These are phyloP conservation scores for Trachurus trachurus DNA, from an alignment of 2,797 vertebrate genomes.

Conservation along the genomic window DNA sequence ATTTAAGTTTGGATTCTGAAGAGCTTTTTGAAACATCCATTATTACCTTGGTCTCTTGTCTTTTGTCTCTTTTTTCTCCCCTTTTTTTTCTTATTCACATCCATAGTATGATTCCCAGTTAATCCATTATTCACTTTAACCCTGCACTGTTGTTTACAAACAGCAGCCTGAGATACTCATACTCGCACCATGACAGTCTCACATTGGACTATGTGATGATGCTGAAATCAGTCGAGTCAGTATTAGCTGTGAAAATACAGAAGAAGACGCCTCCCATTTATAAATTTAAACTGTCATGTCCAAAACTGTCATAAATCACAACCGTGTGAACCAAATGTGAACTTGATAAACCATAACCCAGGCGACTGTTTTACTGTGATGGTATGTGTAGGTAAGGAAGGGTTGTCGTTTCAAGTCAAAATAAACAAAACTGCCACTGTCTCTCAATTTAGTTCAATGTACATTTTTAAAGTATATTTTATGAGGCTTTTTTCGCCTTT, in stretches of 20 bases:
- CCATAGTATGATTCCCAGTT: slow-evolving; percentile 43
- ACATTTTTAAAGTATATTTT: no score
- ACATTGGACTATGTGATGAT: slow-evolving; percentile 11
- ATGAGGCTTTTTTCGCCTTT: no score
- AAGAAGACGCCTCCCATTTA: not conserved
- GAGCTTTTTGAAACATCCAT: slow-evolving; percentile 66
- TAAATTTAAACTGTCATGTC: not conserved
- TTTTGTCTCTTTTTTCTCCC: not conserved
- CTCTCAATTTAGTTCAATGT: not conserved
- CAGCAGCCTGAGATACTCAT: slow-evolving; percentile 15
- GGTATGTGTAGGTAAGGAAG: not conserved
- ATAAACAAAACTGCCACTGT: no score
- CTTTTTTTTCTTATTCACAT: slow-evolving; percentile 40
- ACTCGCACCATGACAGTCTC: slow-evolving; percentile 3
- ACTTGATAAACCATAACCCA: not conserved
- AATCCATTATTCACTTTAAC: slow-evolving; percentile 53
- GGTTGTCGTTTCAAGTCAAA: no score
- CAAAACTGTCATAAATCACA: not conserved
- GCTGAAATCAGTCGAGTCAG: not conserved
- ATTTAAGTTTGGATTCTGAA: slow-evolving; percentile 69
- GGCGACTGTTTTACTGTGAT: not conserved
- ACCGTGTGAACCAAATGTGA: not conserved
- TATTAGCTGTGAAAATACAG: not conserved
- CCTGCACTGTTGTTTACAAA: slow-evolving; percentile 40
- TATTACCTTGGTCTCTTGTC: slow-evolving; percentile 53